Conservation (phyloP, 2,113 vertebrate species). For the Balaenoptera acutorostrata region DNA sequence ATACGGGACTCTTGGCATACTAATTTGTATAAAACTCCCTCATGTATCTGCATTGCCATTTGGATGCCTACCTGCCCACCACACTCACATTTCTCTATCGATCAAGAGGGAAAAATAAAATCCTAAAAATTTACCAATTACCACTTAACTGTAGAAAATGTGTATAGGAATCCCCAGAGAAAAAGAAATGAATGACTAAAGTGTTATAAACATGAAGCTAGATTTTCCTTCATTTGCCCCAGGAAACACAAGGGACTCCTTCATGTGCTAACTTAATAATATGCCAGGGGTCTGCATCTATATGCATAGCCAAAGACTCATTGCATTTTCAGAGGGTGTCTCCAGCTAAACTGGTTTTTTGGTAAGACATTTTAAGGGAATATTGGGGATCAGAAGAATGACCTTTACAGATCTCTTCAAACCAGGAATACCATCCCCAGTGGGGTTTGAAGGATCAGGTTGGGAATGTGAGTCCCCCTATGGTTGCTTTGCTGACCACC, state of each 20-base stretch:
- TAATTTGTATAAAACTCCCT: constrained; percentile 51
- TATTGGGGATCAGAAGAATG: neutral
- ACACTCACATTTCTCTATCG: constrained; percentile 38
- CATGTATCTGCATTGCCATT: neutral
- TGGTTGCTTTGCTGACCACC: neutral
- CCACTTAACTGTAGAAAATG: constrained; percentile 44
- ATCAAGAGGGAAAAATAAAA: constrained; percentile 61
- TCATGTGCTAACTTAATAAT: constrained; percentile 48
- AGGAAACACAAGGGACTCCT: constrained; percentile 32
- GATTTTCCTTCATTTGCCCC: constrained; percentile 44
- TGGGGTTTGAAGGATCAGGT: neutral
- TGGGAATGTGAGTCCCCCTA: neutral
- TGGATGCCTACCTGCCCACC: neutral
- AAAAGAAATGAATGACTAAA: constrained; percentile 58
- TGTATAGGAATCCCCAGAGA: constrained; percentile 11
- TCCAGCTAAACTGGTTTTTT: neutral
- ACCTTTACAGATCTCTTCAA: neutral
- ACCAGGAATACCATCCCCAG: neutral
- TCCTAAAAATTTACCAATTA: constrained; percentile 58
- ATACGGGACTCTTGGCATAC: constrained; percentile 27
- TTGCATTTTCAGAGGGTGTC: neutral
- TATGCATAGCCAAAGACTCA: neutral
- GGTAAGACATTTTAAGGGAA: neutral
- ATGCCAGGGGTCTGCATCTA: neutral
- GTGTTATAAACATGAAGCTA: constrained; percentile 38